Conservation (phyloP, 2,888 invertebrate species). For the Eubasilissa splendida region DNA sequence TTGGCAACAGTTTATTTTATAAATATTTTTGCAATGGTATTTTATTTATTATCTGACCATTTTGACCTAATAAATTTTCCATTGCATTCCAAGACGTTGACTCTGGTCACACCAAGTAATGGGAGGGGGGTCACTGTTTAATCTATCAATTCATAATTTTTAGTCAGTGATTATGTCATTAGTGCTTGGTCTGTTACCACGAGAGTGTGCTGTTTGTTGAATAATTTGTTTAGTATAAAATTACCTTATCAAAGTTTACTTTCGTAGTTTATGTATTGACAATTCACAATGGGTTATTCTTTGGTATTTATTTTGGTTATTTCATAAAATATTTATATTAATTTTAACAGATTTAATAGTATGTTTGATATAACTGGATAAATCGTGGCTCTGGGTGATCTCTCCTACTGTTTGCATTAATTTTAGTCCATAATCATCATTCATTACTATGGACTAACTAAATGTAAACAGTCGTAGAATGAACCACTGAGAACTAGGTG, state of each 20-base stretch:
- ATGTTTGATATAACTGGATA: too few relatives aligned
- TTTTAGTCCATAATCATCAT: too few relatives aligned
- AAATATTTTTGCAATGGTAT: too few relatives aligned
- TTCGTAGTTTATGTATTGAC: slow-evolving; percentile 6
- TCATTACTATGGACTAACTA: too few relatives aligned
- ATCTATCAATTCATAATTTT: slow-evolving; percentile 21
- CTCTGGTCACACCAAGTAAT: background rate
- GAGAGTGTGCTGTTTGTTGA: background rate
- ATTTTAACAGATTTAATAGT: too few relatives aligned
- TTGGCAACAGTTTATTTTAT: too few relatives aligned
- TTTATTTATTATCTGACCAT: too few relatives aligned
- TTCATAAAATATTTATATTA: background rate
- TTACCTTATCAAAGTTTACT: background rate
- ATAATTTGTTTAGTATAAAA: background rate
- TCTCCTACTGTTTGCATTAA: too few relatives aligned
- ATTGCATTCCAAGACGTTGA: slow-evolving; percentile 30
- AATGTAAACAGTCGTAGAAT: too few relatives aligned
- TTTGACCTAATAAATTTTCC: slow-evolving; percentile 49
- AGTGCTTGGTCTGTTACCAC: slow-evolving; percentile 18
- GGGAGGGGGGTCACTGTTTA: slow-evolving; percentile 23
- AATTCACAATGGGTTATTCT: slow-evolving; percentile 32
- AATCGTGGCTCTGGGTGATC: too few relatives aligned
- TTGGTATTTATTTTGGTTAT: slow-evolving; percentile 16
- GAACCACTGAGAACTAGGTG: too few relatives aligned
- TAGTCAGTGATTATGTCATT: slow-evolving; percentile 36